Percentiles rank a stretch among this genome's conserved stretches.
phyloP scores from a whole-genome alignment of 2,888 invertebrate genomes.

The Mythimna lalbum region DNA sequence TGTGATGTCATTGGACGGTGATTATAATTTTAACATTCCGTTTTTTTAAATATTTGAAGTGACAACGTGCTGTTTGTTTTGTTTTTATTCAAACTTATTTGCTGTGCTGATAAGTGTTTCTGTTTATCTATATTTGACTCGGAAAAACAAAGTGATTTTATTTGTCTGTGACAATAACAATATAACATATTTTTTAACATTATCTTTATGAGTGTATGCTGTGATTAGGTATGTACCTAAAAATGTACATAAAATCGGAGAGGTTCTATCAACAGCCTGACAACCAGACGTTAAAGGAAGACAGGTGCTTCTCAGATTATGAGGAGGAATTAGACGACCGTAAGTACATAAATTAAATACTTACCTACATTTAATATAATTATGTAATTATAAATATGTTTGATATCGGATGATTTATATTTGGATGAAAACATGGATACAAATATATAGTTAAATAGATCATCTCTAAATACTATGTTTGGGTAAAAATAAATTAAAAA shows the following conservation, averaged over 20 bases:
- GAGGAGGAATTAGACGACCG: conserved; percentile 86
- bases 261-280: conserved; percentile 85
- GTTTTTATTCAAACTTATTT: conserved; percentile 19
- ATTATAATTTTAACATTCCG: conserved; percentile 52
- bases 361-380: background rate
- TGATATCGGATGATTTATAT: too few relatives aligned
- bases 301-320: conserved; percentile 83
- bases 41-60: conserved; percentile 39
- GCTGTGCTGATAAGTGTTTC: conserved; percentile 24
- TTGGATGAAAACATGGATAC: background rate
- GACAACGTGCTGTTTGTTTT: conserved; percentile 28
- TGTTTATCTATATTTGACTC: conserved; percentile 17
- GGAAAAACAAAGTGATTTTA: conserved; percentile 35
- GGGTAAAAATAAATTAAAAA: too few relatives aligned
- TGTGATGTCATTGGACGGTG: conserved; percentile 57
- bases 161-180: conserved; percentile 31
- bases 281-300: conserved; percentile 81
- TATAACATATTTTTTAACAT: background rate
- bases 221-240: conserved; percentile 81
- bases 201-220: conserved; percentile 44
- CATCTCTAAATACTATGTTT: background rate
- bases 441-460: background rate
- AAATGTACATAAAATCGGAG: conserved; percentile 88
- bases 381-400: background rate
- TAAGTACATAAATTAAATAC: conserved; percentile 69